phyloP scores from a whole-genome alignment of 2,888 invertebrate genomes.

The Linnaemya vulpina region DNA sequence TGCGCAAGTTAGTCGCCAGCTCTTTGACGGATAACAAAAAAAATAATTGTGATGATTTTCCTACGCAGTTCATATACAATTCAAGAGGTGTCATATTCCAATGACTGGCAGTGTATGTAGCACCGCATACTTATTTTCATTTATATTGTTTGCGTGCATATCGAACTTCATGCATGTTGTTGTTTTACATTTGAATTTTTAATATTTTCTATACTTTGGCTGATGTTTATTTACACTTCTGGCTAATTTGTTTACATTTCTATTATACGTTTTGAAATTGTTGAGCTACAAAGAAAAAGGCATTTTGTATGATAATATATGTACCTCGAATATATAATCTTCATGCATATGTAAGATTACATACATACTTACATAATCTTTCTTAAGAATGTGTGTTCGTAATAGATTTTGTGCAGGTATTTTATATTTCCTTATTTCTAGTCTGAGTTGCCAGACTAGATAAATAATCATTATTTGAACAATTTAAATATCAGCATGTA shows the following conservation, averaged over 20 bases:
- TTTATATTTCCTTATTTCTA: background rate
- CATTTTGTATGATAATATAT: background rate
- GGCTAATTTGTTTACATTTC: conserved; percentile 29
- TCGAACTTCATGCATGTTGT: background rate
- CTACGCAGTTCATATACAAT: too few relatives aligned
- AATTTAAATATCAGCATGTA: too few relatives aligned
- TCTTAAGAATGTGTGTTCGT: background rate
- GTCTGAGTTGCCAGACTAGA: background rate
- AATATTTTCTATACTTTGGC: background rate
- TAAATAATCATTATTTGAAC: background rate
- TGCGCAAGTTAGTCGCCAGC: too few relatives aligned
- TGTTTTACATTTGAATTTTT: background rate
- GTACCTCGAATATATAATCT: too few relatives aligned
- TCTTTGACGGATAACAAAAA: too few relatives aligned
- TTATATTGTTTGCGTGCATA: background rate
- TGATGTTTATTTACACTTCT: conserved; percentile 30
- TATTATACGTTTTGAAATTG: background rate
- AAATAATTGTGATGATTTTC: too few relatives aligned
- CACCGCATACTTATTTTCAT: too few relatives aligned
- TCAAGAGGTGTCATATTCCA: too few relatives aligned
- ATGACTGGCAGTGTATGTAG: too few relatives aligned
- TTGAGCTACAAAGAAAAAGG: conserved; percentile 12
- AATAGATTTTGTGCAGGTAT: background rate
- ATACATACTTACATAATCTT: background rate
- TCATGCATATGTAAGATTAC: background rate